phyloP scores from a whole-genome alignment of 2,797 vertebrate species.

The Meda fulgida region DNA sequence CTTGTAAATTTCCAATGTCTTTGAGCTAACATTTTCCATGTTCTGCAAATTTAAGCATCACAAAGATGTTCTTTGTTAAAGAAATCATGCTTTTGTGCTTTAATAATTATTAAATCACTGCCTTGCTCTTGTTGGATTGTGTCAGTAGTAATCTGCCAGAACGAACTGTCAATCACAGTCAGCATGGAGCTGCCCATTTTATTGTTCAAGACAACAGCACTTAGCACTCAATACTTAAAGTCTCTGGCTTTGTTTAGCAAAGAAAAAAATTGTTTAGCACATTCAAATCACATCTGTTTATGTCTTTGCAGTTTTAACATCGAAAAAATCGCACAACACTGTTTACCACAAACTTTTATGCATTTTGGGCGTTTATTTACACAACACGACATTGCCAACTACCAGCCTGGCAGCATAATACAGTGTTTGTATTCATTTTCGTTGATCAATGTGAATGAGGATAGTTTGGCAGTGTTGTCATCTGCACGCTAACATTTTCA shows the following conservation, averaged over 20 bases:
- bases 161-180: slow-evolving; percentile 8
- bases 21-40: neutral
- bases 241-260: slow-evolving; percentile 11
- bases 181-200: neutral
- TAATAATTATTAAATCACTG: slow-evolving; percentile 21
- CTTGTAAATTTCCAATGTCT: neutral
- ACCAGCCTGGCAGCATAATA: neutral
- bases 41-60: neutral
- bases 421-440: neutral
- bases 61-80: slow-evolving; percentile 21
- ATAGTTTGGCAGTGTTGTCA: neutral
- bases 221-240: neutral
- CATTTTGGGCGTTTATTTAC: neutral
- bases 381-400: neutral
- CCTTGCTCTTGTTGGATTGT: slow-evolving; percentile 1
- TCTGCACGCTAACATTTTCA: neutral
- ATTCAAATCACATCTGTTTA: neutral
- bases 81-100: neutral
- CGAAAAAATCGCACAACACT: neutral
- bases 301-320: neutral
- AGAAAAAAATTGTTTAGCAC: neutral
- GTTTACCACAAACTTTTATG: neutral
- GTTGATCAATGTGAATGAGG: no score
- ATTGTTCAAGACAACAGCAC: neutral
- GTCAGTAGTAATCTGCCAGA: neutral